Base-by-base conservation (phyloP, 1,140 invertebrate genomes). In the Theocolax elegans region DNA sequence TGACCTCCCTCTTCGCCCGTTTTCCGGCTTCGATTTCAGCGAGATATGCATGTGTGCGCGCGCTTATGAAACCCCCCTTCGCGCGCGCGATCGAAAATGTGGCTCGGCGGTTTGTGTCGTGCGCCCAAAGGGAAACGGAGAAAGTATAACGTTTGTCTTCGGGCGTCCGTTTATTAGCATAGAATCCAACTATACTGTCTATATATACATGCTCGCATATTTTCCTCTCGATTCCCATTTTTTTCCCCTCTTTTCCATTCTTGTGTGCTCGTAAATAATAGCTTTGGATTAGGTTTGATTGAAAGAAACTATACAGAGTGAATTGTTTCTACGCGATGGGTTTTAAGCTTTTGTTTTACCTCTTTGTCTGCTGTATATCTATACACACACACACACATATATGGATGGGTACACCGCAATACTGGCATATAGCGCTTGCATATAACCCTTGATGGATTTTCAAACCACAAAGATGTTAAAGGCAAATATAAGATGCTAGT, bases 1-100 rank as follows among this genome's bases (percentile, higher is more conserved):
- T 35, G 40, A 17, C 25, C 38, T 10, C 27, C 19, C 48, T 31
- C 49, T n/a, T 15, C 27, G 42, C n/a, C 59, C 51, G 35, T 56
- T 56, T 66, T 66, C 64, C 51, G 51, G 54, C 65, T 67, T 67
- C 44, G 66, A 67, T 67, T 60, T 60, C 44, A 48, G 42, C 15
- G 15, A 31, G 40, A 58, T 48, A 67, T 51, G 21, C 23, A n/a
- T n/a, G 23, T 42, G 51, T 7, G 15, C n/a, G 15, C 15, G 27
- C 27, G 46, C 27, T 21, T 35, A 9, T 12, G 12, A 46, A 31
- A 10, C n/a, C n/a, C n/a, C n/a, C n/a, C n/a, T n/a, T n/a, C n/a
- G 3, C 29, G 2, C 17, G 12, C 31, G 15, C 19, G 17, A 59
- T 59, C 40, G 40, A 59, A 44, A 42, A 62, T 17, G 13, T 19